phyloP scores from a whole-genome alignment of 2,113 vertebrate species.

The Pterocles orientalis region DNA sequence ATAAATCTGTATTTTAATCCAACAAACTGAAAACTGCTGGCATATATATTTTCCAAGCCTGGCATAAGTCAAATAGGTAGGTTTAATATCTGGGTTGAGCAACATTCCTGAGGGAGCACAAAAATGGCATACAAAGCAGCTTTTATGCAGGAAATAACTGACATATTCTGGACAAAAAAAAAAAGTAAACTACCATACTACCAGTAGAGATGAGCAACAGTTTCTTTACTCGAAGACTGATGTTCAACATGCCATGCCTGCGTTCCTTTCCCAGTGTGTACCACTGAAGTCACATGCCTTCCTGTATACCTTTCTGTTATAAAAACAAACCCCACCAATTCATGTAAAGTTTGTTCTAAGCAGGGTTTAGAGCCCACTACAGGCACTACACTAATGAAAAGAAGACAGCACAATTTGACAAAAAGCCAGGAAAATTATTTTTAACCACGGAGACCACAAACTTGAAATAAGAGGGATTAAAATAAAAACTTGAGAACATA shows the following conservation, averaged over 20 bases:
- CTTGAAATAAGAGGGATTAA: neutral
- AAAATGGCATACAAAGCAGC: rapidly evolving
- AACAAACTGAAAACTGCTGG: neutral
- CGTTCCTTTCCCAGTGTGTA: rapidly evolving
- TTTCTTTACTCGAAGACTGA: neutral
- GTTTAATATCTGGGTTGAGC: neutral
- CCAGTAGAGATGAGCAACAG: neutral
- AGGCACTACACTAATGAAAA: neutral
- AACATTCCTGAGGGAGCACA: neutral
- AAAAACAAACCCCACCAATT: neutral
- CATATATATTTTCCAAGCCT: neutral
- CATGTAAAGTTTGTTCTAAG: neutral
- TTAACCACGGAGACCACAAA: neutral
- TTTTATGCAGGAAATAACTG: neutral
- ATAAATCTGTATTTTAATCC: neutral
- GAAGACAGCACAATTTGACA: neutral
- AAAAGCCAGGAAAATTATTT: neutral
- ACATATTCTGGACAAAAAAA: neutral
- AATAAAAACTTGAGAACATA: neutral
- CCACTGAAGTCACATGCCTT: neutral
- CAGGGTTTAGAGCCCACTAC: neutral
- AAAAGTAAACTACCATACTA: neutral
- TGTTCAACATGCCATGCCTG: neutral
- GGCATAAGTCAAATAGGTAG: neutral
- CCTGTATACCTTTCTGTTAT: neutral